These are phyloP conservation scores for Lates calcarifer DNA, from an alignment of 2,113 vertebrate species.

Conservation along the genomic window DNA sequence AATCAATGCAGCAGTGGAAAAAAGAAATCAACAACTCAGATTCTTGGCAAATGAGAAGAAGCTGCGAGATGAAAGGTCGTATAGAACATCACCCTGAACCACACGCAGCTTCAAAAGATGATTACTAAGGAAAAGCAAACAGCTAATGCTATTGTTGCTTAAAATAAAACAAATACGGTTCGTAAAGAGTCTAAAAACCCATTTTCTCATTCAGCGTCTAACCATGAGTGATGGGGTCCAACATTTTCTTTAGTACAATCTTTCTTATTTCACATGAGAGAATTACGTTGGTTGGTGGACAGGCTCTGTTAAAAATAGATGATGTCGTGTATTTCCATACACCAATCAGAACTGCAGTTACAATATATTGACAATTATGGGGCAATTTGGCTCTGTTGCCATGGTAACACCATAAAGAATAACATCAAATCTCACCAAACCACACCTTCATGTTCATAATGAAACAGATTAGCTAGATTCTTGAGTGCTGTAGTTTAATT, in stretches of 20 bases:
- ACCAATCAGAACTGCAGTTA: not conserved
- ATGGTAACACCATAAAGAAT: not conserved
- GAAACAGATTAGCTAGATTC: no score
- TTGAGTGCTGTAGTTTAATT: no score
- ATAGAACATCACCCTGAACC: conserved; percentile 1
- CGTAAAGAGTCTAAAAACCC: not conserved
- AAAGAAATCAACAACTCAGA: conserved; percentile 9
- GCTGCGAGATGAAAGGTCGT: conserved; percentile 15
- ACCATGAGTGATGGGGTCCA: not conserved
- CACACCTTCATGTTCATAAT: not conserved
- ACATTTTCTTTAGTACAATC: not conserved
- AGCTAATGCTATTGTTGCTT: not conserved
- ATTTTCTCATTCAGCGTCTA: no score
- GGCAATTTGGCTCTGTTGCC: not conserved
- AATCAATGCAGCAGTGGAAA: conserved; percentile 8
- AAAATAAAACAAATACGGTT: not conserved
- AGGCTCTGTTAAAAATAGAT: not conserved
- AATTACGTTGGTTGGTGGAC: not conserved
- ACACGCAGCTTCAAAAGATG: not conserved
- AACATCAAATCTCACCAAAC: no score
- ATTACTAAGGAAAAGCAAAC: not conserved
- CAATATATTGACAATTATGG: not conserved
- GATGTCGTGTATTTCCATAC: not conserved
- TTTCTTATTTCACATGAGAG: not conserved
- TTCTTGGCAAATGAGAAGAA: conserved; percentile 21